Conservation (phyloP, 2,113 vertebrate species). For the Macrotus californicus region DNA sequence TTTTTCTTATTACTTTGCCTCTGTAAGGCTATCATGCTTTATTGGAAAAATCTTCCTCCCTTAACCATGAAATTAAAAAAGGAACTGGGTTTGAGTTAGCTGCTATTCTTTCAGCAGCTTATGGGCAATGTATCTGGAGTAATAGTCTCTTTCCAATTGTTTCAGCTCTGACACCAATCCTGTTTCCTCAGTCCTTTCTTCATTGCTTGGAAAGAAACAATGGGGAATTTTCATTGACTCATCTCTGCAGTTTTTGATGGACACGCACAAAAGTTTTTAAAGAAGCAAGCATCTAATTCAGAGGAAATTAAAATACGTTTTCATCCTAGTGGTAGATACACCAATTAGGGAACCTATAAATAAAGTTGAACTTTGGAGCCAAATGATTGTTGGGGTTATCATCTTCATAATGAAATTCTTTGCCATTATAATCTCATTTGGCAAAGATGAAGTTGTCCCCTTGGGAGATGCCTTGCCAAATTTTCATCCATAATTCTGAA, state of each 20-base stretch:
- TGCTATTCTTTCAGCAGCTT: neutral
- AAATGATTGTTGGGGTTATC: neutral
- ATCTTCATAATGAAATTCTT: conserved; percentile 33
- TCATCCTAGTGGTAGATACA: neutral
- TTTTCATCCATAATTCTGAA: conserved; percentile 13
- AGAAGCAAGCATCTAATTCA: conserved; percentile 16
- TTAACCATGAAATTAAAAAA: neutral
- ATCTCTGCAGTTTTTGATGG: neutral
- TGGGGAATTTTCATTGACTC: neutral
- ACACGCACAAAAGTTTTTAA: neutral
- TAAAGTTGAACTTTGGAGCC: conserved; percentile 23
- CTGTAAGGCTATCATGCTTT: neutral
- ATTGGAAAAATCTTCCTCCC: neutral
- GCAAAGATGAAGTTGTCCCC: neutral
- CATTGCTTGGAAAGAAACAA: neutral
- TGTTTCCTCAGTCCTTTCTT: neutral
- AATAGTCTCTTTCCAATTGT: neutral
- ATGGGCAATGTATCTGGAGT: neutral
- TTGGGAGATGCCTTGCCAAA: conserved; percentile 4
- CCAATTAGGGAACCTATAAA: conserved; percentile 37
- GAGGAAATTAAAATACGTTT: neutral
- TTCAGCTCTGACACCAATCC: neutral
- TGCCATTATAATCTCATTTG: conserved; percentile 34
- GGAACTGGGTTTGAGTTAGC: neutral
- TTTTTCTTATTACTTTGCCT: conserved; percentile 64